Conservation (phyloP, 2,113 vertebrate genomes). For the Rousettus leschenaultii region DNA sequence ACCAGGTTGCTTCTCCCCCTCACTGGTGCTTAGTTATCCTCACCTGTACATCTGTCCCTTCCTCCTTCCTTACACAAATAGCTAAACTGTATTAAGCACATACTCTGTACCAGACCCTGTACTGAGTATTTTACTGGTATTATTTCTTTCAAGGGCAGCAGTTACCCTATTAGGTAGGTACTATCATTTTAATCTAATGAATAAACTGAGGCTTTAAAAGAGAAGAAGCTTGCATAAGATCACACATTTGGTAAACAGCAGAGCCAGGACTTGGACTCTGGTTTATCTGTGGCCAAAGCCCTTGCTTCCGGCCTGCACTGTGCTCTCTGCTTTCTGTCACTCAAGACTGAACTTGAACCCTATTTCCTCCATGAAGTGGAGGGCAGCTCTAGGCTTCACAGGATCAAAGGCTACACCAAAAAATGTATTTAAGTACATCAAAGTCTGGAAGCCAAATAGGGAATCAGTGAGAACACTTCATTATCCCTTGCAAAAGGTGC, state of each 20-base stretch:
- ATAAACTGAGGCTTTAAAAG: background rate
- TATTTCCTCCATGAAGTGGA: background rate
- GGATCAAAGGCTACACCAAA: constrained; percentile 59
- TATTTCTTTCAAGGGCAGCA: background rate
- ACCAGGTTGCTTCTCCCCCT: background rate
- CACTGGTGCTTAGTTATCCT: background rate
- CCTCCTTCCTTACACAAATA: background rate
- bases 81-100: background rate
- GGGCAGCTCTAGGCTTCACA: background rate
- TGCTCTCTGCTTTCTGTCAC: background rate
- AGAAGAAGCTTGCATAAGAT: background rate
- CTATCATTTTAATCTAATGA: background rate
- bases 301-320: background rate
- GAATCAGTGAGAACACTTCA: constrained; percentile 53
- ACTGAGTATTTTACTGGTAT: background rate
- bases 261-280: background rate
- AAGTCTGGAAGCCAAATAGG: constrained; percentile 52
- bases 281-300: background rate
- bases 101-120: background rate
- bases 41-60: background rate
- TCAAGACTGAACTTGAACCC: background rate
- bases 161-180: background rate
- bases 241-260: background rate
- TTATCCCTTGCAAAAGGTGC: constrained; percentile 61
- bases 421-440: constrained; percentile 59